Evolutionary conservation across 2,113 vertebrate species (phyloP).

Genomic region (Chlamydotis undulata): DNA sequence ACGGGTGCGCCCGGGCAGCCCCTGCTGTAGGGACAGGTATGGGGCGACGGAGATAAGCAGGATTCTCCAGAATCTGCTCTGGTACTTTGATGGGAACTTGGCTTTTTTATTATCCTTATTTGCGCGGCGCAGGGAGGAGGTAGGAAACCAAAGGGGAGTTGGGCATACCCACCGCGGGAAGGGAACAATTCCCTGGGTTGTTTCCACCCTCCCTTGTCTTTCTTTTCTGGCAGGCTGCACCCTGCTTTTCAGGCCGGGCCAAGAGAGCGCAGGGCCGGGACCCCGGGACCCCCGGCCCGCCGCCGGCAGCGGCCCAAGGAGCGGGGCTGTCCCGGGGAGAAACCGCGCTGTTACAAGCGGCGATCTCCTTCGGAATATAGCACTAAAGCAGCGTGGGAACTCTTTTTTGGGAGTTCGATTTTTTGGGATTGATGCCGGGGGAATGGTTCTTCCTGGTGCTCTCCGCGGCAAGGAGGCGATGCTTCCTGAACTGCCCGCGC

Average conservation of each 20-base stretch:
- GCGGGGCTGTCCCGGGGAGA: not conserved
- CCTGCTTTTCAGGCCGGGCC: not conserved
- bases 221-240: not conserved
- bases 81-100: not conserved
- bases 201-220: not conserved
- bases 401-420: not conserved
- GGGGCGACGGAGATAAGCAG: not conserved
- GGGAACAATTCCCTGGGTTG: not conserved
- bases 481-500: not conserved
- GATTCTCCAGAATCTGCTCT: not conserved
- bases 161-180: not conserved
- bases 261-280: not conserved
- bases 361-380: not conserved
- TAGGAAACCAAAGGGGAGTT: not conserved
- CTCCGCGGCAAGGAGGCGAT: not conserved
- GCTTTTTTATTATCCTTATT: not conserved
- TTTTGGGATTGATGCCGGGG: not conserved
- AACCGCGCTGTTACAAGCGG: not conserved
- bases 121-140: not conserved
- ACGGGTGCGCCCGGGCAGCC: not conserved
- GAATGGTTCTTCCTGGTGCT: not conserved
- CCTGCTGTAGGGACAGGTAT: not conserved
- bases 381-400: accelerated
- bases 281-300: not conserved
- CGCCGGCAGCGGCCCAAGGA: not conserved